phyloP scores from a whole-genome alignment of 2,797 vertebrate species.

The Rhodeus uyekii region DNA sequence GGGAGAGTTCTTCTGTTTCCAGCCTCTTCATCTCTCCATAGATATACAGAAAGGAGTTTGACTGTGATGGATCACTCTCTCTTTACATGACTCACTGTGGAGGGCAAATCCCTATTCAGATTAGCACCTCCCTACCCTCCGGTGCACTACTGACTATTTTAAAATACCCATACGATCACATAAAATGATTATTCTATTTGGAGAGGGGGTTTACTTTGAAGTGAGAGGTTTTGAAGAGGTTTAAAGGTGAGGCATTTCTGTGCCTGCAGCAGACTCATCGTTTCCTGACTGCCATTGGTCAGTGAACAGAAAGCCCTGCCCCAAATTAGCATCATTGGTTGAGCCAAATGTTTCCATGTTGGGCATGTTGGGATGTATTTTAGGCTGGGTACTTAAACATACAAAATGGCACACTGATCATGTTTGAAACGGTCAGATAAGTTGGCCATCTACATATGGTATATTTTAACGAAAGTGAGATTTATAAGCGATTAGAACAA shows the following conservation, averaged over 20 bases:
- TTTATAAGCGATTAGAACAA: neutral
- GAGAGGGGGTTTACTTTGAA: neutral
- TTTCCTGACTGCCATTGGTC: neutral
- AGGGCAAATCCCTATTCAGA: slow-evolving; percentile 30
- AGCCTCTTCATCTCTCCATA: slow-evolving; percentile 17
- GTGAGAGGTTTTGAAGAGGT: neutral
- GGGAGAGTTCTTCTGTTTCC: slow-evolving; percentile 25
- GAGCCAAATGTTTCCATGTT: neutral
- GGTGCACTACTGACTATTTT: neutral
- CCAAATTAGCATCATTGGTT: neutral
- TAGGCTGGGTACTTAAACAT: neutral
- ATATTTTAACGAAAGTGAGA: neutral
- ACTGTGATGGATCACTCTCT: slow-evolving; percentile 43
- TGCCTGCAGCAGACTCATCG: neutral
- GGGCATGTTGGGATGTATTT: neutral
- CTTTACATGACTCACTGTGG: slow-evolving; percentile 3
- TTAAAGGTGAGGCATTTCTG: neutral
- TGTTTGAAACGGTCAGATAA: neutral
- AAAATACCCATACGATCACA: slow-evolving; percentile 16
- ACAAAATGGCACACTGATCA: neutral
- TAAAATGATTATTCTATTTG: slow-evolving; percentile 16
- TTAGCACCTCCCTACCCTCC: slow-evolving; percentile 19
- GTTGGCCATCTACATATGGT: neutral
- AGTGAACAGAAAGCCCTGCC: neutral
- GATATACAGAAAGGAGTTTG: slow-evolving; percentile 35